phyloP scores from a whole-genome alignment of 2,113 vertebrate species.

The Rhadina sibilatrix region DNA sequence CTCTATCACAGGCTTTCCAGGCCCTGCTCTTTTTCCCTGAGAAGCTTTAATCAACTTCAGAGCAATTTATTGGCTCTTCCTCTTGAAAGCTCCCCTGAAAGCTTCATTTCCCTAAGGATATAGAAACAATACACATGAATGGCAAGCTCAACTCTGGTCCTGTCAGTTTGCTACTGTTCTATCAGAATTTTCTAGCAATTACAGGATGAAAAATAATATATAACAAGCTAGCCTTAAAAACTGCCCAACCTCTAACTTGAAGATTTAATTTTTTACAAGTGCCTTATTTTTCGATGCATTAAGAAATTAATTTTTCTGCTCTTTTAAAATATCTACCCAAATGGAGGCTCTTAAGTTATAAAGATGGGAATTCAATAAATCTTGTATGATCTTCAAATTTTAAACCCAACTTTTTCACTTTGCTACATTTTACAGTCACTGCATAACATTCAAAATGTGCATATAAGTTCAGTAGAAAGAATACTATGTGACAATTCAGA shows the following conservation, averaged over 20 bases:
- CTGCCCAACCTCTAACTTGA: neutral
- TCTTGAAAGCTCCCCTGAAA: slow-evolving; percentile 22
- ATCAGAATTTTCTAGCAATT: neutral
- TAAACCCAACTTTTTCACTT: neutral
- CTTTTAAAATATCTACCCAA: neutral
- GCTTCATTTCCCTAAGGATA: slow-evolving; percentile 58
- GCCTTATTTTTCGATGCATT: neutral
- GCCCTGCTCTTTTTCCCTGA: neutral
- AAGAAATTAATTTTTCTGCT: neutral
- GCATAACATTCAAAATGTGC: neutral
- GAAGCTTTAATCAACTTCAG: neutral
- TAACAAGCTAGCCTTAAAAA: neutral
- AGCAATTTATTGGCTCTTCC: slow-evolving; percentile 12
- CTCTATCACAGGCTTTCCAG: slow-evolving; percentile 25
- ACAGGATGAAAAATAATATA: neutral
- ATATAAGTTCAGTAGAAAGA: neutral
- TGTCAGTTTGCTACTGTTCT: neutral
- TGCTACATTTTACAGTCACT: neutral
- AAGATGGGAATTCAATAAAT: neutral
- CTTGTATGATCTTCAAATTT: neutral
- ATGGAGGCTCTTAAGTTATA: neutral
- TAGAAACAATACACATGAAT: slow-evolving; percentile 39
- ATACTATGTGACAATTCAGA: neutral
- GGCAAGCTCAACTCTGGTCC: neutral
- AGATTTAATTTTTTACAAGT: neutral